phyloP scores from a whole-genome alignment of 2,888 invertebrate species.

The Brachypalpus laphriformis region DNA sequence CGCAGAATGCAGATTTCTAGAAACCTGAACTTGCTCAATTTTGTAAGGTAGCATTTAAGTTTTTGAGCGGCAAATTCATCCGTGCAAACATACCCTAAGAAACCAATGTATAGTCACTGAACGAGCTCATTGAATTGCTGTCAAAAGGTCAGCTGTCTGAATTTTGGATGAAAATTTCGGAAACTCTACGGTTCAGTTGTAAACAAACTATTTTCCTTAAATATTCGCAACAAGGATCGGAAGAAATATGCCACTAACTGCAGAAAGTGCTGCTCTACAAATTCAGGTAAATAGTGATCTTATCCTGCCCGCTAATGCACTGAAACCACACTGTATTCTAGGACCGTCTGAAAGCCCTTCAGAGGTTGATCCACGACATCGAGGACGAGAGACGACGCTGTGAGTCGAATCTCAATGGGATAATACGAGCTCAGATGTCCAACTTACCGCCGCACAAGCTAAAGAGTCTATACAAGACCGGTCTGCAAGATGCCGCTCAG shows the following conservation, averaged over 20 bases:
- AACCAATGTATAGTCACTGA: no score
- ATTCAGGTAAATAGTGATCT: constrained; percentile 84
- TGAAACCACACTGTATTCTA: constrained; percentile 80
- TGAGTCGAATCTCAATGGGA: constrained; percentile 91
- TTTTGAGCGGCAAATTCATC: no score
- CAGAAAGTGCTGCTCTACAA: constrained; percentile 90
- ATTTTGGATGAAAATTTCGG: no score
- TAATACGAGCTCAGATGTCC: constrained; percentile 89
- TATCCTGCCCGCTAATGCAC: background rate
- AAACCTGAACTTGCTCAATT: no score
- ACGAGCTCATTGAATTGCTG: no score
- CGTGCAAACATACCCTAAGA: no score
- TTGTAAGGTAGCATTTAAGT: no score
- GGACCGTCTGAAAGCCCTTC: constrained; percentile 91
- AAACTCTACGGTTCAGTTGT: no score
- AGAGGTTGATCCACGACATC: constrained; percentile 90
- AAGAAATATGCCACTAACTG: constrained; percentile 89
- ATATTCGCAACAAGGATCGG: background rate
- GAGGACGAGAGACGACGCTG: constrained; percentile 91
- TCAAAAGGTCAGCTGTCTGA: no score
- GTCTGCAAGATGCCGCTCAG: constrained; percentile 91
- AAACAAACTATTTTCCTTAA: background rate
- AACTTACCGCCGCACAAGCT: constrained; percentile 87
- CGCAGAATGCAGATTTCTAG: no score
- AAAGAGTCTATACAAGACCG: constrained; percentile 90